Evolutionary conservation across 2,797 vertebrate species (phyloP).

Genomic region (Tolypeutes matacus): DNA sequence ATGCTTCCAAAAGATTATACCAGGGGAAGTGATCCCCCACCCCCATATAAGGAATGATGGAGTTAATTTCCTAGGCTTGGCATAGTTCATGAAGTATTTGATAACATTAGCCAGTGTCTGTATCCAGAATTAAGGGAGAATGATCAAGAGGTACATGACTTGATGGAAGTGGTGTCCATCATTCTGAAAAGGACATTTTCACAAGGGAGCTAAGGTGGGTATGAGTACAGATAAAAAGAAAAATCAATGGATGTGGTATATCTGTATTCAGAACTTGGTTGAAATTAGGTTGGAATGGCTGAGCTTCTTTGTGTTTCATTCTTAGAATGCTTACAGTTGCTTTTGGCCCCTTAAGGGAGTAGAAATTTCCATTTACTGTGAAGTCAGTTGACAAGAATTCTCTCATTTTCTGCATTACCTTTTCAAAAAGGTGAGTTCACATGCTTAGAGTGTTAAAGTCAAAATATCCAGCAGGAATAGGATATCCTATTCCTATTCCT

Average conservation of each 20-base stretch:
- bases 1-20: background rate
- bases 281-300: background rate
- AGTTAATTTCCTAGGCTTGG: background rate
- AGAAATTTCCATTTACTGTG: background rate
- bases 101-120: background rate
- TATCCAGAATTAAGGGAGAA: background rate
- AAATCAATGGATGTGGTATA: background rate
- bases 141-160: background rate
- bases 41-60: background rate
- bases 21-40: background rate
- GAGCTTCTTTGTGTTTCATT: background rate
- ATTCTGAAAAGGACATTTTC: background rate
- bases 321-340: background rate
- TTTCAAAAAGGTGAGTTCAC: background rate
- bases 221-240: background rate
- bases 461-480: background rate
- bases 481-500: no score
- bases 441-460: background rate
- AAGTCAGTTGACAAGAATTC: background rate
- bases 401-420: background rate
- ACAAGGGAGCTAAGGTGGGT: background rate
- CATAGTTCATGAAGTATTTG: background rate
- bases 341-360: background rate
- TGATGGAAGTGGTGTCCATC: background rate
- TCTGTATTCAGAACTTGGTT: background rate